These are phyloP conservation scores for Rousettus madagascariensis DNA, from an alignment of 2,797 vertebrate species.

Conservation along the genomic window DNA sequence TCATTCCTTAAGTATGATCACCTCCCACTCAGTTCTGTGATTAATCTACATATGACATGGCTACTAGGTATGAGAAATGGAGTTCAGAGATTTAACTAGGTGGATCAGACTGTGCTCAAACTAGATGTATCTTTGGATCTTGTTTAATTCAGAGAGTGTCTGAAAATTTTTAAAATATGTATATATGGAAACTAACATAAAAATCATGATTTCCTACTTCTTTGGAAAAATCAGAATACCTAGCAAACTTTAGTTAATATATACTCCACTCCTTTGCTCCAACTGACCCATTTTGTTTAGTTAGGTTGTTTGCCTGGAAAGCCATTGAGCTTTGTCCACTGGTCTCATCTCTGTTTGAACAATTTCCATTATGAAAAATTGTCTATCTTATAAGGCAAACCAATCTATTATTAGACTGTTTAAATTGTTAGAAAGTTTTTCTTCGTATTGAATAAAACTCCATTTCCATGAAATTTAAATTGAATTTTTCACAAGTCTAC, in stretches of 20 bases:
- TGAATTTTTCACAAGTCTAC: background rate
- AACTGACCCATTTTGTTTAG: background rate
- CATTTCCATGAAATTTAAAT: background rate
- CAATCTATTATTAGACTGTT: slow-evolving; percentile 12
- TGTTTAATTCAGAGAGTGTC: background rate
- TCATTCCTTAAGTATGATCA: background rate
- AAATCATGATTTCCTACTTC: slow-evolving; percentile 10
- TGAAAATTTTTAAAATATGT: background rate
- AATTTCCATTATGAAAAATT: slow-evolving; percentile 23
- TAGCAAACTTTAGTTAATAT: background rate
- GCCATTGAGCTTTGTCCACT: background rate
- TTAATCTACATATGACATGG: background rate
- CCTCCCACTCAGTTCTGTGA: background rate
- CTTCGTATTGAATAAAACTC: slow-evolving; percentile 31
- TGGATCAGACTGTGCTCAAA: background rate
- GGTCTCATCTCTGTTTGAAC: background rate
- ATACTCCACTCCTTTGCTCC: background rate
- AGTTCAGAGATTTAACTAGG: background rate
- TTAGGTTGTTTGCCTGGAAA: background rate
- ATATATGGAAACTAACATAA: background rate
- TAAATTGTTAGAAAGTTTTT: slow-evolving; percentile 18
- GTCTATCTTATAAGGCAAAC: background rate
- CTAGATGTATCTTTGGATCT: background rate
- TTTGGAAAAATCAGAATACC: slow-evolving; percentile 8
- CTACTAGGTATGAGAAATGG: background rate